Percentiles rank a stretch among this genome's conserved stretches.
Conservation (phyloP, 2,113 vertebrate genomes). For the Salvelinus alpinus region DNA sequence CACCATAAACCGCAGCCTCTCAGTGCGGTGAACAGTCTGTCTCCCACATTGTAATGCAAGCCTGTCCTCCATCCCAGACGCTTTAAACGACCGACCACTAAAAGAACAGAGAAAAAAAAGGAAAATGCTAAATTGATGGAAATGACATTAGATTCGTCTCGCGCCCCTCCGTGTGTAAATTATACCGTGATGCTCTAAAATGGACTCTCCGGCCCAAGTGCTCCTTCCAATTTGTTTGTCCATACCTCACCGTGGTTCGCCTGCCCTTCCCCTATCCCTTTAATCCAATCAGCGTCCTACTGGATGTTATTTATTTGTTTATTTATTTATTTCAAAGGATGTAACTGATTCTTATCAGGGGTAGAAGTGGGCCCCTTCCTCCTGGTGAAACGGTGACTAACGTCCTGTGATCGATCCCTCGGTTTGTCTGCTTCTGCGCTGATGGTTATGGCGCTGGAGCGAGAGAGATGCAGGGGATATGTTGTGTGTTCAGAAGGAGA, state of each 20-base stretch:
- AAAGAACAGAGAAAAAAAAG: slow-evolving; percentile 55
- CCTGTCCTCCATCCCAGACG: slow-evolving; percentile 49
- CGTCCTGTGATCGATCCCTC: slow-evolving; percentile 65
- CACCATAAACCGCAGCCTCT: slow-evolving; percentile 59
- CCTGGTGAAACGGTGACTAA: slow-evolving; percentile 74
- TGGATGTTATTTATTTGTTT: slow-evolving; percentile 79
- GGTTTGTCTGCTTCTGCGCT: slow-evolving; percentile 47
- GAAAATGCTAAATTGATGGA: slow-evolving; percentile 74
- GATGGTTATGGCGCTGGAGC: too few species aligned
- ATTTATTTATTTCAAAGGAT: slow-evolving; percentile 77
- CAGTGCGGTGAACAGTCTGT: slow-evolving; percentile 49
- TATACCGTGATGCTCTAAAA: slow-evolving; percentile 65
- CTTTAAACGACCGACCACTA: slow-evolving; percentile 55
- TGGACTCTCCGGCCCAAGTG: slow-evolving; percentile 71
- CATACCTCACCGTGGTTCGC: slow-evolving; percentile 66
- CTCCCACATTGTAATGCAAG: slow-evolving; percentile 60
- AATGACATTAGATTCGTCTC: slow-evolving; percentile 73
- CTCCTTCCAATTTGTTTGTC: slow-evolving; percentile 68
- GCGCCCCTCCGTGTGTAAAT: slow-evolving; percentile 74
- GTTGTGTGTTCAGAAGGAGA: too few species aligned
- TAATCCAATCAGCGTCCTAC: slow-evolving; percentile 72
- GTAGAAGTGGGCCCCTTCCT: slow-evolving; percentile 60
- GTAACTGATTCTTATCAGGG: slow-evolving; percentile 69
- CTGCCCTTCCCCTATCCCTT: slow-evolving; percentile 63
- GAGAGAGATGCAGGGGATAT: too few species aligned